phyloP scores from a whole-genome alignment of 2,113 vertebrate species.

The Prolemur simus region DNA sequence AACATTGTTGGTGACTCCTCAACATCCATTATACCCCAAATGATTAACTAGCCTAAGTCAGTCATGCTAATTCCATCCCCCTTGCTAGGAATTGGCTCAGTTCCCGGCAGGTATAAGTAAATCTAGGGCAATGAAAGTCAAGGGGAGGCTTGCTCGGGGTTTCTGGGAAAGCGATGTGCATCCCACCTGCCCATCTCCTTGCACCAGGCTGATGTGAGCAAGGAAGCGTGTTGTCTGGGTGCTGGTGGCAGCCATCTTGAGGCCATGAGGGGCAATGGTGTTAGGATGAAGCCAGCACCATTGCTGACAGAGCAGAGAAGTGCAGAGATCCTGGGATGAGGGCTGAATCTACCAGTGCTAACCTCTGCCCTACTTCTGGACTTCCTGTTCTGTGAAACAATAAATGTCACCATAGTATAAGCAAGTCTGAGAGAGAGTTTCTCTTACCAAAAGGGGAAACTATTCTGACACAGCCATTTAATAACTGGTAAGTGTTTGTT shows the following conservation, averaged over 20 bases:
- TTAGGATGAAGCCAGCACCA: neutral
- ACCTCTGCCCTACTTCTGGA: neutral
- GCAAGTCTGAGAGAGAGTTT: neutral
- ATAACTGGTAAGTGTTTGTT: neutral
- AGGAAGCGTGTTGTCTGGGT: neutral
- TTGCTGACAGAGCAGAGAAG: neutral
- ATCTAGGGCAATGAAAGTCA: neutral
- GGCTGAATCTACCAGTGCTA: neutral
- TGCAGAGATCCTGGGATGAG: neutral
- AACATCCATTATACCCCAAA: neutral
- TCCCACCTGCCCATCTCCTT: neutral
- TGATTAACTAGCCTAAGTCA: neutral
- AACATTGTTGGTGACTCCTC: neutral
- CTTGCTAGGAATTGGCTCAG: neutral
- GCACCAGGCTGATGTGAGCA: neutral
- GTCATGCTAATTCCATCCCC: neutral
- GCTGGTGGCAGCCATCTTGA: neutral
- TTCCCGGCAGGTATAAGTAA: neutral
- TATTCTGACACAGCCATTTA: neutral
- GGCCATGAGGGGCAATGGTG: neutral
- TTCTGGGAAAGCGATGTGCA: neutral
- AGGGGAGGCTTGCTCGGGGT: neutral
- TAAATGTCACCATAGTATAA: neutral
- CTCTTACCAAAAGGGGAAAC: neutral
- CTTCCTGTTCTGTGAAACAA: neutral